Percentiles rank a stretch among this genome's conserved stretches.
Conservation (phyloP, 2,113 vertebrate genomes). For the Protobothrops mucrosquamatus region DNA sequence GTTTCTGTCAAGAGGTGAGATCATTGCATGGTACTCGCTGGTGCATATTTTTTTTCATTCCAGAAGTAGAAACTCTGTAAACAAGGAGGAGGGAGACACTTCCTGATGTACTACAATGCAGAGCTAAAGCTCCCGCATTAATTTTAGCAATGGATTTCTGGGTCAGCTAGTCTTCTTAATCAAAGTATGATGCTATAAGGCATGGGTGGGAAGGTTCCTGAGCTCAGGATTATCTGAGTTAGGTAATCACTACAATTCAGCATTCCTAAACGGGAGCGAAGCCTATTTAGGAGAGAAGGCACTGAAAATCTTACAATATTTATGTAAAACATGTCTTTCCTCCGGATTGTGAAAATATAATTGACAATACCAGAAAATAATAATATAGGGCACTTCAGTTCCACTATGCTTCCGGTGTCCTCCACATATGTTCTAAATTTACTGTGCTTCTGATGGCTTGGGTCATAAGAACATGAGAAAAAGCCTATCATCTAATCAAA, state of each 20-base stretch:
- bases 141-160: not conserved
- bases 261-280: not conserved
- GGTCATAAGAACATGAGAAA: not conserved
- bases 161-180: not conserved
- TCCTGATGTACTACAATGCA: conserved; percentile 21
- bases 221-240: not conserved
- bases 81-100: conserved; percentile 42
- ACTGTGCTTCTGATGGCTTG: not conserved
- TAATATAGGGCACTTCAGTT: not conserved
- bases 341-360: not conserved
- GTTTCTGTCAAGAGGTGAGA: conserved; percentile 67
- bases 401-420: not conserved
- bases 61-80: conserved; percentile 59
- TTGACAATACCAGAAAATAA: not conserved
- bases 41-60: conserved; percentile 65
- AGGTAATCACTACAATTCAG: not conserved
- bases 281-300: not conserved
- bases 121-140: not conserved
- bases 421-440: not conserved
- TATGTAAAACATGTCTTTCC: not conserved
- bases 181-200: not conserved
- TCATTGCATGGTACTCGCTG: conserved; percentile 68
- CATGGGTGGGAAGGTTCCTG: not conserved
- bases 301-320: not conserved
- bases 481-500: not conserved